These are phyloP conservation scores for Drosophila subsilvestris DNA, from an alignment of 2,888 invertebrate species.

Conservation along the genomic window DNA sequence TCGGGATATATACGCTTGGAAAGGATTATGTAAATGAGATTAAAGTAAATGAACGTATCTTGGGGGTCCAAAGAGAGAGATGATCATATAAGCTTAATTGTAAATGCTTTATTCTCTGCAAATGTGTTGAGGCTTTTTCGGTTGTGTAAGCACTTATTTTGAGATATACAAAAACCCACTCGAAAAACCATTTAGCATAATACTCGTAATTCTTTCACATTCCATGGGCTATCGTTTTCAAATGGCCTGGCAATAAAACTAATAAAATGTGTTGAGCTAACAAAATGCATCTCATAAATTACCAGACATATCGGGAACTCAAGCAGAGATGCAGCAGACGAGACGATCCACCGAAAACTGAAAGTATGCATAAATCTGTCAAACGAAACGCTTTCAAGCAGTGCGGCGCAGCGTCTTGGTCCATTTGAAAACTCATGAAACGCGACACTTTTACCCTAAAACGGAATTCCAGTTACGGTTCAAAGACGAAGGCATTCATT, in stretches of 20 bases:
- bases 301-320: slow-evolving; percentile 21
- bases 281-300: slow-evolving; percentile 60
- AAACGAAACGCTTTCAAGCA: slow-evolving; percentile 58
- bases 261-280: slow-evolving; percentile 51
- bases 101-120: background rate
- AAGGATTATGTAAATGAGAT: slow-evolving; percentile 31
- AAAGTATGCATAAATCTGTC: slow-evolving; percentile 72
- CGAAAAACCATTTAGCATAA: too few relatives aligned
- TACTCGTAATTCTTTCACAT: slow-evolving; percentile 26
- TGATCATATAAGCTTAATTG: background rate
- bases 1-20: slow-evolving; percentile 2
- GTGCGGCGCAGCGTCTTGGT: slow-evolving; percentile 29
- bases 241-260: slow-evolving; percentile 33
- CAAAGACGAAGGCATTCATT: slow-evolving; percentile 7
- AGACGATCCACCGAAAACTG: slow-evolving; percentile 38
- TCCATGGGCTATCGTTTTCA: slow-evolving; percentile 18
- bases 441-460: slow-evolving; percentile 67
- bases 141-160: background rate
- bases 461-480: slow-evolving; percentile 61
- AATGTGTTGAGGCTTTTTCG: background rate
- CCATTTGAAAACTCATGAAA: slow-evolving; percentile 54
- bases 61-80: background rate
- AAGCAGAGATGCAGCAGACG: slow-evolving; percentile 20
- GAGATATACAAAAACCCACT: slow-evolving; percentile 1
- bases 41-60: slow-evolving; percentile 2